Evolutionary conservation across 1,140 invertebrate species (phyloP), one percentile per base, ranked within the genome.

Genomic region (Heliconius hewitsoni): DNA sequence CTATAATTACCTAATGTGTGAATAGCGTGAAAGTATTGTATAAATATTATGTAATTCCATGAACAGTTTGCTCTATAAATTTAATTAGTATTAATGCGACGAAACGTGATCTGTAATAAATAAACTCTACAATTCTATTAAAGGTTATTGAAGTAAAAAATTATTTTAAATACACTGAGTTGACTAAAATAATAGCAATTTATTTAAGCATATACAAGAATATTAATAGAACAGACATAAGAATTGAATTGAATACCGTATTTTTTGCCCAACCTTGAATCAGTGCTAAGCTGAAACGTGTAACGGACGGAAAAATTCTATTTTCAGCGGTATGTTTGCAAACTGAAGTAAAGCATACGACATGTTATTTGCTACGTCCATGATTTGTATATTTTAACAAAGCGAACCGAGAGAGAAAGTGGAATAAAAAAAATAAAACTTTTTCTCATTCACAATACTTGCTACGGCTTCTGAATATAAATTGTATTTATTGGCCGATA

Each of bases 281-380:
- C 57, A 66, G 23, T 30, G 60, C 60, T 66, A 30, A 66, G 60
- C 60, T 27, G 13, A 66, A 66, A 66, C 60, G 11, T 66, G 60
- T 66, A 30, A 66, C 60, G 60, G 60, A 11, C 60, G 60, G 60
- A 66, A 66, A 11, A 66, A 74, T 74, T 74, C 73, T 74, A 74
- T 74, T 55, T 74, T 74, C 50, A 74, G 50, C 23, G 34, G n/a
- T 34, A 55, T 57, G 55, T 74, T 74, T 27, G 9, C 42, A 74
- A 57, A 74, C 8, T 37, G 3, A 74, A 74, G 55, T 74, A 74
- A 74, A 37, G 16, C 73, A 23, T 1, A 57, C 34, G 2, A 23
- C 3, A 74, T 23, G 73, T 11, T 74, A 55, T 55, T 50, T 27
- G 16, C 30, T 8, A 52, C 30, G 3, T 9, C 18, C 50, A 74